Base-by-base conservation (phyloP, 2,888 invertebrate genomes). In the Meteorus cinctellus region DNA sequence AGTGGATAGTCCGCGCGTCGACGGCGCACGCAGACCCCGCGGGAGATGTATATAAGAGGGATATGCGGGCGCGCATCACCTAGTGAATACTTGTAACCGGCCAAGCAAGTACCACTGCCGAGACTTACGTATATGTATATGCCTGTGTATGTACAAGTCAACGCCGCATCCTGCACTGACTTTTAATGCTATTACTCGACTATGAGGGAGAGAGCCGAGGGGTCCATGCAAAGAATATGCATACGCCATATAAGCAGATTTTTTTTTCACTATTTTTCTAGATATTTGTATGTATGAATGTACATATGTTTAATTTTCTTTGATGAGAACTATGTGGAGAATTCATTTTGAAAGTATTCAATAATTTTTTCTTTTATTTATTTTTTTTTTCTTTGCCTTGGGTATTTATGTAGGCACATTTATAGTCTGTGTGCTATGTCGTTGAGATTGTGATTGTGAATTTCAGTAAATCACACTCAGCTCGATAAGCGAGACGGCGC, bases 21-120 rank as follows among this genome's bases (percentile, higher is more conserved):
- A 78, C 76, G 70, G 78, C 69, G 36, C 62, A 69, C 59, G 69
- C 60, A 69, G 63, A 34, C 14, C 45, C 60, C 59, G 63, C 24
- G 24, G 34, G 68, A 31, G 27, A 62, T 62, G 76, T 31, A 74
- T 31, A 74, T 41, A 76, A 75, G 69, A 78, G 74, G 68, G 75
- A 73, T 72, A 77, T 67, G 63, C 77, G 81, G 80, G 80, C 82
- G 55, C 55, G n/a, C 55, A 55, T 55, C 55, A 84, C 79, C 81
- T 84, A 82, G 84, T 84, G 84, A 85, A 86, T 86, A 86, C 85
- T 83, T 83, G 83, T 82, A 41, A 84, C 85, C 81, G 82, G 83
- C 84, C 83, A 80, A 83, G 83, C 85, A 84, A 82, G 84, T 74
- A 82, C 81, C 75, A 79, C 80, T 76, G 71, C 41, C 36, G 74